These are phyloP conservation scores for Myotis findleyi DNA, from an alignment of 2,797 vertebrate species.

Conservation along the genomic window DNA sequence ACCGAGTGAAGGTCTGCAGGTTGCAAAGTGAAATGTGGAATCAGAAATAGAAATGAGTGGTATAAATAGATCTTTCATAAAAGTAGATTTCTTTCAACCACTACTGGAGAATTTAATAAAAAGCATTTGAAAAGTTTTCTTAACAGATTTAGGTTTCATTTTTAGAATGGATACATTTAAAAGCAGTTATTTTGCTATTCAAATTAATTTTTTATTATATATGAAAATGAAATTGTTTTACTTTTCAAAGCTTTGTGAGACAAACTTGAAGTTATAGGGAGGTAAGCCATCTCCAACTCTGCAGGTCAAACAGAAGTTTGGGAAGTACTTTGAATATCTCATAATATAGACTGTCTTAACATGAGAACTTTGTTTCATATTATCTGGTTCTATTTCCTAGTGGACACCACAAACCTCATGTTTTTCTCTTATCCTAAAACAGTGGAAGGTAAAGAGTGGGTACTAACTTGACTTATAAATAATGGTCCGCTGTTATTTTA, in stretches of 20 bases:
- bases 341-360: constrained; percentile 21
- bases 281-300: constrained; percentile 78
- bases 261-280: constrained; percentile 76
- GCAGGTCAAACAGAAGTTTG: constrained; percentile 64
- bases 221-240: constrained; percentile 69
- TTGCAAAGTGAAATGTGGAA: constrained; percentile 12
- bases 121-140: constrained; percentile 63
- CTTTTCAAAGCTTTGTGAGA: constrained; percentile 75
- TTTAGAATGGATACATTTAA: constrained; percentile 70
- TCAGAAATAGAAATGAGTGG: constrained; percentile 51
- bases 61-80: constrained; percentile 47
- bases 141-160: constrained; percentile 65
- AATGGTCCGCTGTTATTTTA: not conserved
- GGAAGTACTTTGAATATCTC: constrained; percentile 42
- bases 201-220: constrained; percentile 73
- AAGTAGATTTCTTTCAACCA: constrained; percentile 65
- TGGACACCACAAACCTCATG: not conserved
- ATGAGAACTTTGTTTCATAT: not conserved
- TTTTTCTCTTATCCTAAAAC: constrained; percentile 51
- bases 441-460: not conserved
- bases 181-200: constrained; percentile 78
- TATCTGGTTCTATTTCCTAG: constrained; percentile 33
- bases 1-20: constrained; percentile 37
- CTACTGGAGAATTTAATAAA: constrained; percentile 67
- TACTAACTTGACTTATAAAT: constrained; percentile 43